Base-by-base conservation (phyloP, 2,113 vertebrate genomes). In the Lagenorhynchus albirostris region DNA sequence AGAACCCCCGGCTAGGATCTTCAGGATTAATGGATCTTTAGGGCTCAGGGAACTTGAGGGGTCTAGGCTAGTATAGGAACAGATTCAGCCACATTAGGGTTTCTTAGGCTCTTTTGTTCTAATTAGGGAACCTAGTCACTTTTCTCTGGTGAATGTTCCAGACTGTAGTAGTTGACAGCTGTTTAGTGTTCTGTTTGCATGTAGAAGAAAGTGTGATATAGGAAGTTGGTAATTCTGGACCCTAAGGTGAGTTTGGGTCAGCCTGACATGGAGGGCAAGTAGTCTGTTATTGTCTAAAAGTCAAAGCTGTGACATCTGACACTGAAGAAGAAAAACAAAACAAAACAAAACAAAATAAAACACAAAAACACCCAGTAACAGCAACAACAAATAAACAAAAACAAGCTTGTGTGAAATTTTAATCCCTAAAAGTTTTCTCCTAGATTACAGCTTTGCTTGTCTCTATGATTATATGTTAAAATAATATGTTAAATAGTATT, bases 301-400 rank as follows among this genome's bases (percentile, higher is more conserved):
- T 94, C 87, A 87, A 87, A 96, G 68, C 55, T 79, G 23, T 73
- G 70, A 83, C 77, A 89, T 89, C 67, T 94, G 83, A 73, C 62
- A 90, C 68, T 4, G 20, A 92, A 67, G 84, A 91, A 38, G 8
- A 44, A 76, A 44, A 80, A 60, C 60, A 3, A 62, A 62, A 62
- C 38, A 3, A 62, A 62, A 62, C 38, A 38, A 38, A 38, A 38
- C 8, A 62, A 62, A 25, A 8, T 3, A 62, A 25, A 25, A 60
- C 20, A 25, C 20, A 60, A 62, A 60, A 3, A 11, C 53, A 53
- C 15, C 53, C 53, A 53, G 53, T 5, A 81, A 63, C 9, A 82
- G 21, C 55, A 62, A 26, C 25, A 62, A 62, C 23, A 26, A 9
- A 29, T 11, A 62, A 91, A n/a, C 18, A 73, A 92, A 77, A 79